Conservation (phyloP, 1,140 invertebrate genomes). For the Maniola jurtina region DNA sequence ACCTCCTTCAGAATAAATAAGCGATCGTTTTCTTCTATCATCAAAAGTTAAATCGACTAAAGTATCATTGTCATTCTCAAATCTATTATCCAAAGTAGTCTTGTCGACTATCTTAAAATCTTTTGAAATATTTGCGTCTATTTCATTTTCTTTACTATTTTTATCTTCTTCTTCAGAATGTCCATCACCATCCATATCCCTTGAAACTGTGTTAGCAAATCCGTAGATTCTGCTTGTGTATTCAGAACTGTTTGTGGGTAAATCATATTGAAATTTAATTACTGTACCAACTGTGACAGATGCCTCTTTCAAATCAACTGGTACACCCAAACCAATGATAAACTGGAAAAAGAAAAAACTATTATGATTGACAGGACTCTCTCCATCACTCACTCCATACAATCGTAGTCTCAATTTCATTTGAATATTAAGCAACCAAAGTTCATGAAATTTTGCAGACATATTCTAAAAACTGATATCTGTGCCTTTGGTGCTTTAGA, state of each 20-base stretch:
- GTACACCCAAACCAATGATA: conserved; percentile 83
- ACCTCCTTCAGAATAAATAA: conserved; percentile 65
- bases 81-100: conserved; percentile 15
- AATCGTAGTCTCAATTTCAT: too few relatives aligned
- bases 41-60: conserved; percentile 68
- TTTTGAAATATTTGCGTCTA: conserved; percentile 37
- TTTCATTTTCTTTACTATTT: conserved; percentile 17
- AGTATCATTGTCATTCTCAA: conserved; percentile 50
- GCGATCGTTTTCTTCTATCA: conserved; percentile 55
- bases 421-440: too few relatives aligned
- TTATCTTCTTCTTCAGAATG: conserved; percentile 39
- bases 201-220: conserved; percentile 70
- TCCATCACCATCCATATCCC: conserved; percentile 53
- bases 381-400: too few relatives aligned
- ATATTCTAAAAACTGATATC: too few relatives aligned
- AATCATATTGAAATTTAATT: conserved; percentile 81
- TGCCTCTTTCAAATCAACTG: conserved; percentile 81
- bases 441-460: too few relatives aligned
- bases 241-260: conserved; percentile 81
- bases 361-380: not conserved
- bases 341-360: conserved; percentile 69
- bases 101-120: conserved; percentile 33
- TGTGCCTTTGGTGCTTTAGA: too few relatives aligned
- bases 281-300: conserved; percentile 83
- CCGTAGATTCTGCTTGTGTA: conserved; percentile 80